Evolutionary conservation across 2,113 vertebrate species (phyloP), one percentile per base, ranked within the genome.

Genomic region (Catharus minimus): DNA sequence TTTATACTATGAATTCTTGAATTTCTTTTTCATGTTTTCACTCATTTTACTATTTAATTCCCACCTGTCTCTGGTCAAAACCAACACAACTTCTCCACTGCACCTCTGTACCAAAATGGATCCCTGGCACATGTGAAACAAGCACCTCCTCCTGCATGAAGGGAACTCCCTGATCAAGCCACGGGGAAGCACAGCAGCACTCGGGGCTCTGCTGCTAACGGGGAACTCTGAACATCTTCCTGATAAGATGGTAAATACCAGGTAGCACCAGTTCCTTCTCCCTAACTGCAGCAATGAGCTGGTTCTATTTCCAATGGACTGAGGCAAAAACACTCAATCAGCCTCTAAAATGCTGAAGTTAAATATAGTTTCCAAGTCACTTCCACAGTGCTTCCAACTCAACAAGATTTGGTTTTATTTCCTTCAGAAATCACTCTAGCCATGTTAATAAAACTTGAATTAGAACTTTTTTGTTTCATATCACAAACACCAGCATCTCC

Each of bases 401-500:
- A 64, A 71, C 49, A 44, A 6, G 49, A 44, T 46, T 91, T 22
- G 8, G 7, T 79, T 64, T 44, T 41, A 27, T 61, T 61, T 72
- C 69, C 47, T 71, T 67, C 80, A 67, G 36, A 53, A 92, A 74
- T 46, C 23, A 36, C 53, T 86, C 72, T 66, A 69, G 32, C 49
- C 36, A 22, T 1, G 5, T 47, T 19, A 83, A 66, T 65, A 28
- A 66, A 88, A 65, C 62, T 22, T 11, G 17, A 78, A 58, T 73
- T 20, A 71, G 44, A 92, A 76, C 55, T 84, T 79, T 30, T 94
- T 92, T 46, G 69, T 58, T 78, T 56, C 41, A 10, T 60, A 89
- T 77, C 49, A 92, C 72, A 50, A 84, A 88, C 93, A 36, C 80
- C 92, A 96, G 97, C 95, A 75, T 92, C 90, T 95, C 92, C 97